A percentile compares a stretch with the other conserved stretches of the same genome.
phyloP scores from a whole-genome alignment of 2,113 vertebrate species.

The Triplophysa rosa region DNA sequence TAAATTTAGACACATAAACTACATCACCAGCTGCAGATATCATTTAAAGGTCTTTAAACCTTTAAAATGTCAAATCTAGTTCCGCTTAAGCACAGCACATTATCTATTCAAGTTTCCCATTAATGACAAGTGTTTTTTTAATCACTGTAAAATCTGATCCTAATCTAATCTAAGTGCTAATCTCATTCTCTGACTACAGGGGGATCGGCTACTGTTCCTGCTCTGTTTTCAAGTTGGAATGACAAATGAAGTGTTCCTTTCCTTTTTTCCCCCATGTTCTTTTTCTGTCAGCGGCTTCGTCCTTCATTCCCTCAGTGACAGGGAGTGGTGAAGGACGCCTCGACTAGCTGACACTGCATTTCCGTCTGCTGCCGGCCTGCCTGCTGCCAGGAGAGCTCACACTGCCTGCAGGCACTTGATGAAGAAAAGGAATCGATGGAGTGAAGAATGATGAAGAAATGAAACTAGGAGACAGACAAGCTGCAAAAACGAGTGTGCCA shows the following conservation, averaged over 20 bases:
- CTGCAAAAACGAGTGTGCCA: constrained; percentile 63
- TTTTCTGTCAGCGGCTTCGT: constrained; percentile 69
- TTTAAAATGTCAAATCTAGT: background rate
- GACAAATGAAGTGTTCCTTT: constrained; percentile 62
- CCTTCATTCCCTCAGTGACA: constrained; percentile 62
- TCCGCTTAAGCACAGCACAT: background rate
- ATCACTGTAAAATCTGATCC: constrained; percentile 3
- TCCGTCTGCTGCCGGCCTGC: constrained; percentile 65
- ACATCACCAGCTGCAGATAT: too few relatives aligned
- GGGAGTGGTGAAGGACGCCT: constrained; percentile 64
- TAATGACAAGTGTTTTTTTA: background rate
- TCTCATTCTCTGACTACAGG: constrained; percentile 24
- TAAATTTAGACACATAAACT: background rate
- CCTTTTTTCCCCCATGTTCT: constrained; percentile 37
- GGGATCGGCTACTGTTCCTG: constrained; percentile 42
- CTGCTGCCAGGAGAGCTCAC: constrained; percentile 71
- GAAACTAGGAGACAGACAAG: constrained; percentile 75
- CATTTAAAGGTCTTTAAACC: too few relatives aligned
- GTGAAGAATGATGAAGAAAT: constrained; percentile 89
- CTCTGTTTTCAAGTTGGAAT: constrained; percentile 51
- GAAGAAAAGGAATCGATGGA: constrained; percentile 86
- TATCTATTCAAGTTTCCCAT: background rate
- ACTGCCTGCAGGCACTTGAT: constrained; percentile 72
- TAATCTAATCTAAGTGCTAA: constrained; percentile 39
- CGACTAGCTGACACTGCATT: constrained; percentile 75